phyloP scores from a whole-genome alignment of 1,140 invertebrate species.

The Papilio polytes region DNA sequence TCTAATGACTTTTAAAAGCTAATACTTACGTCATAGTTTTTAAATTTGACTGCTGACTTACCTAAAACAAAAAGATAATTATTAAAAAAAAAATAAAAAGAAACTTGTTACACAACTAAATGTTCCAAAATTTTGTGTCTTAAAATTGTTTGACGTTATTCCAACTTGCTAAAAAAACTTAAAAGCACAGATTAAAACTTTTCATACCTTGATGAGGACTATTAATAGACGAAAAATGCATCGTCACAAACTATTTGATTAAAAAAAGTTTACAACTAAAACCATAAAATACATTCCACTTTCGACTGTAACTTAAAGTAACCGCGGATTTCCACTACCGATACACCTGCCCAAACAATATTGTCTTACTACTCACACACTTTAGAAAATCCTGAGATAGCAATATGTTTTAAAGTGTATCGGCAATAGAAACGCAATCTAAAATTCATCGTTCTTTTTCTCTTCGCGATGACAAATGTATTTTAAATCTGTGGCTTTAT shows the following conservation, averaged over 20 bases:
- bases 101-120: no score
- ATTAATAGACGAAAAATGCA: background rate
- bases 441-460: constrained; percentile 38
- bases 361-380: background rate
- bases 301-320: background rate
- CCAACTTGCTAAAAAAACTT: background rate
- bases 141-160: background rate
- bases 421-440: background rate
- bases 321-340: background rate
- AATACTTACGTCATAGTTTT: background rate
- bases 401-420: background rate
- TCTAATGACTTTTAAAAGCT: no score
- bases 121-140: background rate
- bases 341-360: background rate
- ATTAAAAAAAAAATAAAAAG: background rate
- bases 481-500: constrained; percentile 47
- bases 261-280: constrained; percentile 9
- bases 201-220: background rate
- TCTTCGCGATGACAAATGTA: constrained; percentile 42
- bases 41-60: background rate
- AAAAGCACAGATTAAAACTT: background rate
- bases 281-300: constrained; percentile 13
- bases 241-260: constrained; percentile 20
- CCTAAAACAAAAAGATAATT: background rate
- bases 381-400: background rate